These are phyloP conservation scores for Eubasilissa regina DNA, from an alignment of 1,140 invertebrate genomes.

Conservation along the genomic window DNA sequence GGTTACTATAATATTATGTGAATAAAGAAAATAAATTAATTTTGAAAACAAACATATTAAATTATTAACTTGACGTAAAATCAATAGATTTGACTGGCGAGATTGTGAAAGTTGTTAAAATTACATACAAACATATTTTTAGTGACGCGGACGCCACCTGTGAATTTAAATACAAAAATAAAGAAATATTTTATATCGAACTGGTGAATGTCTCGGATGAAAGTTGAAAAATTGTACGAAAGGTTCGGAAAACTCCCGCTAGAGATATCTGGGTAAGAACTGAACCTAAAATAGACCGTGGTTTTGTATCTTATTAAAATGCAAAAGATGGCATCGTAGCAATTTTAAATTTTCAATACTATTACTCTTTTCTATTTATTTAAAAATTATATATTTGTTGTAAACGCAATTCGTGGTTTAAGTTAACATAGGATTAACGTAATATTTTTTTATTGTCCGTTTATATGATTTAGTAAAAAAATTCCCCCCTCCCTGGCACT, in stretches of 20 bases:
- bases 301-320: neutral
- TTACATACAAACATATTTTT: neutral
- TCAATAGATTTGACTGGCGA: neutral
- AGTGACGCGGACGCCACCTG: neutral
- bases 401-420: too few relatives aligned
- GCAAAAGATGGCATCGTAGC: neutral
- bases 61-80: neutral
- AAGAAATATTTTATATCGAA: neutral
- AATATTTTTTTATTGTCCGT: too few relatives aligned
- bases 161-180: neutral
- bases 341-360: neutral
- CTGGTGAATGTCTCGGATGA: slow-evolving; percentile 15
- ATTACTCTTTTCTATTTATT: too few relatives aligned
- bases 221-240: neutral
- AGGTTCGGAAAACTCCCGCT: neutral
- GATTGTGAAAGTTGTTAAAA: neutral
- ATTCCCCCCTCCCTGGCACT: too few relatives aligned
- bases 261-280: neutral
- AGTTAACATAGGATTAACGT: too few relatives aligned
- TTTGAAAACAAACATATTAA: slow-evolving; percentile 6
- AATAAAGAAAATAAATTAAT: neutral
- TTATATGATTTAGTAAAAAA: too few relatives aligned
- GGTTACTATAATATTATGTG: too few relatives aligned
- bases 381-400: too few relatives aligned
- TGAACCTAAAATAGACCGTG: neutral